Conservation (phyloP, 2,113 vertebrate genomes). For the Peromyscus polionotus region DNA sequence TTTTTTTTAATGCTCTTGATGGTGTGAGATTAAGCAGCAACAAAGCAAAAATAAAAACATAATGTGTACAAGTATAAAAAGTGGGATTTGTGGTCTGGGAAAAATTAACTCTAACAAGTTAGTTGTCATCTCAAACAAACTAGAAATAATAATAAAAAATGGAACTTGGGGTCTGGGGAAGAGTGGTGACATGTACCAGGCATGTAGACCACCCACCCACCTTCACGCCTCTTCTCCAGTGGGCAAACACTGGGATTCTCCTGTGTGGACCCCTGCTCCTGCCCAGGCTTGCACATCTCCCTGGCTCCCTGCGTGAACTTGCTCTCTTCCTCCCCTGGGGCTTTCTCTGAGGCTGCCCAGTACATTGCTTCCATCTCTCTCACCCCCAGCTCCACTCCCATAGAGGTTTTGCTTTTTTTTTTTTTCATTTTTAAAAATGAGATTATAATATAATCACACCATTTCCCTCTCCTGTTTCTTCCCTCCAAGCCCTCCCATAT, state of each 20-base stretch:
- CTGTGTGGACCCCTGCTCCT: not conserved
- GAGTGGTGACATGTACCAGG: not conserved
- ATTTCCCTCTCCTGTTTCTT: not conserved
- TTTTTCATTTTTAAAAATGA: not conserved
- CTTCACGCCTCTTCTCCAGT: not conserved
- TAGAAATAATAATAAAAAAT: not conserved
- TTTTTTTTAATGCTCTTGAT: not conserved
- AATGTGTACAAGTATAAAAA: not conserved
- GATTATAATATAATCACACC: not conserved
- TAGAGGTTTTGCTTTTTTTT: not conserved
- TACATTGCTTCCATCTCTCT: too few relatives aligned
- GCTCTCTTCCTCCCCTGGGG: not conserved
- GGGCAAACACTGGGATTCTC: not conserved
- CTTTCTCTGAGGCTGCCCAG: not conserved
- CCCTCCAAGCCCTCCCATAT: not conserved
- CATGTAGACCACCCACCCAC: too few relatives aligned
- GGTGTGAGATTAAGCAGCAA: not conserved
- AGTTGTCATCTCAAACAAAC: not conserved
- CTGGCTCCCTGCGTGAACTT: too few relatives aligned
- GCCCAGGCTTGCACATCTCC: not conserved
- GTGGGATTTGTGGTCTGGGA: not conserved
- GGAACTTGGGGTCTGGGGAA: not conserved
- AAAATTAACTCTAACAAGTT: not conserved
- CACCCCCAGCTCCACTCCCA: not conserved
- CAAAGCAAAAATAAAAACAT: not conserved